These are phyloP conservation scores for Apis laboriosa DNA, from an alignment of 1,140 invertebrate genomes.

Conservation along the genomic window DNA sequence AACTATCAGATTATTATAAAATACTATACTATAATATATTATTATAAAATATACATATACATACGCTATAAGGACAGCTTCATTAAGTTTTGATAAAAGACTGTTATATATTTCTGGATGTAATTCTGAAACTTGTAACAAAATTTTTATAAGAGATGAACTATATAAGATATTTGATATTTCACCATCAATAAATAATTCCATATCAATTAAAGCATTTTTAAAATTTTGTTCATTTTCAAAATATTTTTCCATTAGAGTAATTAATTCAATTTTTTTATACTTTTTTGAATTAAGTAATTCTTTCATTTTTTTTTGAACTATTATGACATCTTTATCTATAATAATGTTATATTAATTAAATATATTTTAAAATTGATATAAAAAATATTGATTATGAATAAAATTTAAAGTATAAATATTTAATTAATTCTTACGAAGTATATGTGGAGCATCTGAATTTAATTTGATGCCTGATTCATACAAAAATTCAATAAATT, in stretches of 20 bases:
- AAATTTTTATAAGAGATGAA: conserved; percentile 70
- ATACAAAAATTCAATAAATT: conserved; percentile 65
- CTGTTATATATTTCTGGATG: conserved; percentile 70
- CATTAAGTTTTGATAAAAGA: conserved; percentile 72
- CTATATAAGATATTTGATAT: conserved; percentile 51
- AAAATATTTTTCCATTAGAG: conserved; percentile 70
- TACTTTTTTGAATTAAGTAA: conserved; percentile 56
- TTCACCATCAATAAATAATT: conserved; percentile 58
- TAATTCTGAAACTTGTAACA: conserved; percentile 72
- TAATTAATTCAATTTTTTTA: conserved; percentile 64
- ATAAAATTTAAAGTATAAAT: not conserved
- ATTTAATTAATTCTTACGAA: conserved; percentile 58
- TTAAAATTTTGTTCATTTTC: conserved; percentile 68
- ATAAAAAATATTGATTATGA: not conserved
- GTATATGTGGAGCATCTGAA: conserved; percentile 52
- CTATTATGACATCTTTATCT: conserved; percentile 65
- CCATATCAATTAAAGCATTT: conserved; percentile 69
- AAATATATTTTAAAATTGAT: conserved; percentile 8
- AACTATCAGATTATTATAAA: conserved; percentile 7
- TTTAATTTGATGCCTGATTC: conserved; percentile 66
- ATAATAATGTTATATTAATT: conserved; percentile 30
- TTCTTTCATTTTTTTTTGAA: conserved; percentile 68
- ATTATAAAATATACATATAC: not conserved
- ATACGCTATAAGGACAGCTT: conserved; percentile 70
- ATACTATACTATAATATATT: conserved; percentile 58